Base-by-base conservation (phyloP, 2,888 invertebrate species). In the Apoda limacodes region DNA sequence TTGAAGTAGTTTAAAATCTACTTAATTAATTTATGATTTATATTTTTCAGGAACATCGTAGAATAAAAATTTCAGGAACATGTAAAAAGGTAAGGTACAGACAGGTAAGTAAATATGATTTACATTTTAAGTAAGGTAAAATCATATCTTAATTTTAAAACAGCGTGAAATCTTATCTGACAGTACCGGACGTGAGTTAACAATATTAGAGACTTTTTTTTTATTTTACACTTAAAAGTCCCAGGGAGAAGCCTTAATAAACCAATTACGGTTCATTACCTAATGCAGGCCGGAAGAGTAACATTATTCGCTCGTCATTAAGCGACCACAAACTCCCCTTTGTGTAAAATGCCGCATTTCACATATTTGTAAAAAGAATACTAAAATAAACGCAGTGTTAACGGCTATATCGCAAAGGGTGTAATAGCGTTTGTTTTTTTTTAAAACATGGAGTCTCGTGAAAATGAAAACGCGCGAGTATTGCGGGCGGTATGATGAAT, bases 191-290 rank as follows among this genome's bases (percentile, higher is more conserved):
- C 60, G 49, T 55, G 52, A 55, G 46, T 53, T 43, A 48, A 51
- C 50, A 43, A n/a, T n/a, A n/a, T 52, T 48, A 46, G 34, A 43
- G 48, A n/a, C 54, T 53, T 57, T 46, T 61, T 65, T 66, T 62
- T 60, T 55, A 56, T 62, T 71, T 71, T 63, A 72, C 75, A 66
- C 75, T 53, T 48, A 52, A 54, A 47, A 55, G 59, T 51, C 43
- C 52, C 58, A 46, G 45, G 51, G 48, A 52, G 52, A 47, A 56
- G 51, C 57, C 59, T 61, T 68, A 71, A 75, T 74, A 72, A 74
- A 75, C 68, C 68, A 66, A 78, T 78, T 76, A 66, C 54, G 55
- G 60, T 61, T 69, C 71, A 75, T 76, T 75, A 74, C 66, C 68
- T 69, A 76, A 76, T 68, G 61, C 64, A 54, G 46, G 46, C 67